These are phyloP conservation scores for Neofelis nebulosa DNA, from an alignment of 2,113 vertebrate species.

Conservation along the genomic window DNA sequence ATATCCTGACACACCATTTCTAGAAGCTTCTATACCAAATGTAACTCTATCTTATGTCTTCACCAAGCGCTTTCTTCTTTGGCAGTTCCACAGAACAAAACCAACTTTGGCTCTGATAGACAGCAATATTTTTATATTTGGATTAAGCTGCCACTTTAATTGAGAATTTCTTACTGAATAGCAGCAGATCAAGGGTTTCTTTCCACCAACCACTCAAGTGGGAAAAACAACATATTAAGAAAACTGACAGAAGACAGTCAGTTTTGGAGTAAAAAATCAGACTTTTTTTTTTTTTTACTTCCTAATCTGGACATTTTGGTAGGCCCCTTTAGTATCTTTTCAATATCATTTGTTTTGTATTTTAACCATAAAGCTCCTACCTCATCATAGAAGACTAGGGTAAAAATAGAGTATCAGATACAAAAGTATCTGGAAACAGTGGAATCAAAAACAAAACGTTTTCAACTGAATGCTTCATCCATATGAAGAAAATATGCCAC, in stretches of 20 bases:
- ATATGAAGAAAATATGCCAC: neutral
- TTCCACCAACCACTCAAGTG: neutral
- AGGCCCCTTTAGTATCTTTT: neutral
- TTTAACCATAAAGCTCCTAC: neutral
- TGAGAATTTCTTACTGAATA: neutral
- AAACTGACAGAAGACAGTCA: neutral
- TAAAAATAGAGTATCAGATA: neutral
- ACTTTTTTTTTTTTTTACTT: neutral
- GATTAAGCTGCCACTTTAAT: neutral
- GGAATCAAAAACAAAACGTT: neutral
- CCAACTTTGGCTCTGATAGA: neutral
- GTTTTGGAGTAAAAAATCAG: neutral
- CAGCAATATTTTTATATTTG: neutral
- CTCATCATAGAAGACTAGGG: neutral
- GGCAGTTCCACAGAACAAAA: neutral
- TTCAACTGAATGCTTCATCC: neutral
- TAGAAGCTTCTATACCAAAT: neutral
- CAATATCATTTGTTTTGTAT: neutral
- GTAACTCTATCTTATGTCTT: neutral
- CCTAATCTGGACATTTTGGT: neutral
- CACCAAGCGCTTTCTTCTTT: neutral
- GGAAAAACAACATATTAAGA: neutral
- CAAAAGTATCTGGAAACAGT: neutral
- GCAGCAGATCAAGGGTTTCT: neutral
- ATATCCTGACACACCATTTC: neutral